Evolutionary conservation across 1,140 invertebrate genomes (phyloP).

Genomic region (Cydia pomonella): DNA sequence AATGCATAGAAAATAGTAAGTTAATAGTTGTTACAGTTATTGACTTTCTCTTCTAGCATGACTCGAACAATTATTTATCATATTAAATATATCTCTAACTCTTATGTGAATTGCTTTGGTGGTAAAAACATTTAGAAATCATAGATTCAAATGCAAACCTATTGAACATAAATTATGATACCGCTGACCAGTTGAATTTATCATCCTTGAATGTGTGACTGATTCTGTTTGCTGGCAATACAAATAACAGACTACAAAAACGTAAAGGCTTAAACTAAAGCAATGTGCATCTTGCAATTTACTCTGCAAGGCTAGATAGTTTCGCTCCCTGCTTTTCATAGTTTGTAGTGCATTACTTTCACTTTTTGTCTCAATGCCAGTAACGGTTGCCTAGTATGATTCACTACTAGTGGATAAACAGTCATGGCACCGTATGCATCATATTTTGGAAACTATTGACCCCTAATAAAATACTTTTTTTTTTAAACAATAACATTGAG

Average conservation of each 20-base stretch:
- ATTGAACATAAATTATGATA: too few species aligned
- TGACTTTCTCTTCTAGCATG: neutral
- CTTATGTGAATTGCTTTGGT: too few species aligned
- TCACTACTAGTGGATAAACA: slow-evolving; percentile 56
- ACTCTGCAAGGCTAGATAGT: slow-evolving; percentile 44
- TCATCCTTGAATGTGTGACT: neutral
- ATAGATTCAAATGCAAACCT: too few species aligned
- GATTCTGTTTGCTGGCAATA: slow-evolving; percentile 12
- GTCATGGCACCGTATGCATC: slow-evolving; percentile 13
- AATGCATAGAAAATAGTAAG: slow-evolving; percentile 75
- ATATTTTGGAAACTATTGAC: neutral
- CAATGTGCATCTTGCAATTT: slow-evolving; percentile 39
- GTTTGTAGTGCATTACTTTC: slow-evolving; percentile 59
- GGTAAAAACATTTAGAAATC: too few species aligned
- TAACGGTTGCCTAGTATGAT: slow-evolving; percentile 65
- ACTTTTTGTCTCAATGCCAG: slow-evolving; percentile 70
- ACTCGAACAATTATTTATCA: neutral
- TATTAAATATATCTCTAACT: neutral
- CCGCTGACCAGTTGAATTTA: too few species aligned
- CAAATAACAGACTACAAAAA: neutral
- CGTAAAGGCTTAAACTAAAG: neutral
- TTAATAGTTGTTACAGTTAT: slow-evolving; percentile 37
- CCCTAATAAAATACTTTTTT: slow-evolving; percentile 5
- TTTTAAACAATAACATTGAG: neutral
- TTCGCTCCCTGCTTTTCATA: slow-evolving; percentile 51